Evolutionary conservation across 2,113 vertebrate species (phyloP), one percentile per base, ranked within the genome.

Genomic region (Cyanoramphus novaezelandiae): DNA sequence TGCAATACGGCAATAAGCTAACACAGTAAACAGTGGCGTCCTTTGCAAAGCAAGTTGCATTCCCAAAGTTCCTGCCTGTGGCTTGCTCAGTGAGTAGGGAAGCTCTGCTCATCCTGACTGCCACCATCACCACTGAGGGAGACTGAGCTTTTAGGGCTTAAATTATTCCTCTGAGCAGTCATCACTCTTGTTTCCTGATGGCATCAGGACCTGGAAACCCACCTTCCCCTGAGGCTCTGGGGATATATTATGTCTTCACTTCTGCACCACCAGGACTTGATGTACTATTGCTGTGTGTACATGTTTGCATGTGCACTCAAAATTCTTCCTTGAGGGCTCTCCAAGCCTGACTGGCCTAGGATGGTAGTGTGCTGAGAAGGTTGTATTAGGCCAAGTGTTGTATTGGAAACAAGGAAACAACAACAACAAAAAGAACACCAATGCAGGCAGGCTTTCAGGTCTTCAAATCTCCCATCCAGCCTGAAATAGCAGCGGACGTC

Each of bases 261-360:
- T 37, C 39, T 46, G 23, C 17, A 47, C 9, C 29, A 62, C 6
- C 17, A 31, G 33, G 37, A 53, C 13, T 59, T 53, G 9, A 25
- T 29, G 11, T 16, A 3, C 6, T 37, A 9, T 68, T 3, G 9
- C 12, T 13, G 23, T 44, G 8, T 13, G 14, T 39, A 1, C 1
- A 0, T 14, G 13, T 21, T 64, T 28, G 4, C 8, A 27, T 0
- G 0, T 6, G 7, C 1, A 4, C 59, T n/a, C 3, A 12, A 57
- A 84, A 19, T 25, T 50, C 33, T 28, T 46, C 4, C 7, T 5
- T 11, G 11, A 43, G 18, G 3, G 3, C 3, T 70, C 35, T 78
- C 55, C 6, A 16, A 35, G 21, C 13, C 9, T 44, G 24, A 49
- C 3, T 44, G 12, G 25, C 35, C 12, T 46, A 21, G 19, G 28